phyloP scores from a whole-genome alignment of 2,888 invertebrate genomes.

The Operophtera brumata region DNA sequence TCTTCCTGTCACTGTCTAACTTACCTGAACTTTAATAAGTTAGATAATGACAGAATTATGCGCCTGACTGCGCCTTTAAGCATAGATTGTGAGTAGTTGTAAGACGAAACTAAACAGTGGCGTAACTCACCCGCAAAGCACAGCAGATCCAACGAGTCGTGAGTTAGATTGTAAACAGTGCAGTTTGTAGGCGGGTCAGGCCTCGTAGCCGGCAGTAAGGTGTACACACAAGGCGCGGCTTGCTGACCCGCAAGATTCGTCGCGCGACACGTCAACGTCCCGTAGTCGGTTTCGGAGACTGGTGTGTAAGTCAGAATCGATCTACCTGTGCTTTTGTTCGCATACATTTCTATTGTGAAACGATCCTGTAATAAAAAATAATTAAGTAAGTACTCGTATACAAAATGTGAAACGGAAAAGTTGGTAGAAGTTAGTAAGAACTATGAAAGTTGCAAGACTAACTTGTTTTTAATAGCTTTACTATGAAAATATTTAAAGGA shows the following conservation, averaged over 20 bases:
- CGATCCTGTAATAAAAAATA: slow-evolving; percentile 59
- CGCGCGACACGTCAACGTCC: slow-evolving; percentile 88
- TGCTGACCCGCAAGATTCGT: slow-evolving; percentile 87
- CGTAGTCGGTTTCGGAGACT: slow-evolving; percentile 88
- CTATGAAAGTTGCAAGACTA: background rate
- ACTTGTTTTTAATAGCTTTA: too few species aligned
- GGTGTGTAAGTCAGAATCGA: slow-evolving; percentile 90
- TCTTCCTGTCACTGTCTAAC: too few species aligned
- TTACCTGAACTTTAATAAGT: too few species aligned
- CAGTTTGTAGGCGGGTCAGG: slow-evolving; percentile 91
- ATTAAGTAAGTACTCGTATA: too few species aligned
- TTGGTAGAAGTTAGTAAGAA: background rate
- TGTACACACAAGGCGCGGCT: slow-evolving; percentile 86
- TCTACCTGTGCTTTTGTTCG: slow-evolving; percentile 50
- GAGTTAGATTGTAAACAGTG: slow-evolving; percentile 88
- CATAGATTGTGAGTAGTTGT: too few species aligned
- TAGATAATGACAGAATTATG: too few species aligned
- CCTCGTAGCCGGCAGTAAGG: slow-evolving; percentile 87
- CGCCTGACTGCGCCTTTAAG: too few species aligned
- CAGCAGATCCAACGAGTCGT: slow-evolving; percentile 87
- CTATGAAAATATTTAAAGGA: background rate
- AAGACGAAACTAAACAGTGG: too few species aligned
- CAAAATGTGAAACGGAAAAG: background rate
- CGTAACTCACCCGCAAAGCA: slow-evolving; percentile 78
- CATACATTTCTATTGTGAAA: slow-evolving; percentile 72